Base-by-base conservation (phyloP, 2,797 vertebrate genomes). In the Muscicapa comitata region DNA sequence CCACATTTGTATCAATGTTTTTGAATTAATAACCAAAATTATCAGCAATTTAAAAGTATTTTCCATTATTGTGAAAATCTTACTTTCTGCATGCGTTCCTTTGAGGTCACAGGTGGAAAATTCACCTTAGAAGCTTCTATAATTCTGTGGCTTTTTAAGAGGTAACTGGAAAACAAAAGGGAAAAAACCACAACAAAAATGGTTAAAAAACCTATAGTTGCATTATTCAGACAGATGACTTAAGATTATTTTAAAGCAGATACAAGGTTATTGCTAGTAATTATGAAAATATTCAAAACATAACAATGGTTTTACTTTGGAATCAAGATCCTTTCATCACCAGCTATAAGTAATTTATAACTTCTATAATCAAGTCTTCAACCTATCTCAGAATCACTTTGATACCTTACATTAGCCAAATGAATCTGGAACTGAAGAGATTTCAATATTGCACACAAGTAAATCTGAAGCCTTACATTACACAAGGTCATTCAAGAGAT, bases 91-190 rank as follows among this genome's bases (percentile, higher is more conserved):
- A 97, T 13, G 48, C 75, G 68, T 71, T 93, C 50, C 73, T 91
- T 61, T 45, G 99, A 63, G 43, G 97, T 93, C 76, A 96, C 43
- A 92, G 90, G 65, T 97, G 89, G 73, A 97, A 99, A 98, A 42
- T 94, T 82, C 73, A 99, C 65, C 28, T 97, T 90, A 40, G 98
- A 98, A 17, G 98, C 98, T 88, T 97, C 98, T 86, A 98, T 90
- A 93, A 98, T 79, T 1, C 79, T 94, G 86, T 98, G 95, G 42
- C 93, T 98, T 97, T 97, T 94, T 74, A 99, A 97, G 80, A 98
- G 40, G 80, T 99, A 99, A 96, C 99, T 99, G 95, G 43, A 97
- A 90, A 94, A 95, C 53, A 94, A 70, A 83, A 21, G 54, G 54
- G 55, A 59, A 54, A 40, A 51, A 55, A 20, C 0, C 29, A 17